Percentiles rank a stretch among this genome's conserved stretches.
Evolutionary conservation across 1,140 invertebrate species (phyloP).

Genomic region (Drosophila lowei): DNA sequence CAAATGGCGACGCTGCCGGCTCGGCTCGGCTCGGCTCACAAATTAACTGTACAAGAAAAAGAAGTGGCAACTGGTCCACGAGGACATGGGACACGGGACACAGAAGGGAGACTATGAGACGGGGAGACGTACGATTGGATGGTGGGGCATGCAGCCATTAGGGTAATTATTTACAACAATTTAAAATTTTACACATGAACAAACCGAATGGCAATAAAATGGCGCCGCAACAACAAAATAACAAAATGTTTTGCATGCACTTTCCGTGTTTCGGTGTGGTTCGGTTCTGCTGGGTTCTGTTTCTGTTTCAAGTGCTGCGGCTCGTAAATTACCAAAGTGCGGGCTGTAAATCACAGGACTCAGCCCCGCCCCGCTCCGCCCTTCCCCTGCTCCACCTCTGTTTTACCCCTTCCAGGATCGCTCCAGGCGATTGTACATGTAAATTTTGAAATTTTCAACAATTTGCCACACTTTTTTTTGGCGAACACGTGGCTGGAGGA

Average conservation of each 20-base stretch:
- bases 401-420: constrained; percentile 31
- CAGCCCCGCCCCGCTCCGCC: constrained; percentile 16
- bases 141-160: constrained; percentile 46
- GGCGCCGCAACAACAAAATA: constrained; percentile 14
- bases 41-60: constrained; percentile 55
- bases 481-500: constrained; percentile 61
- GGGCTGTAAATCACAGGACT: constrained; percentile 64
- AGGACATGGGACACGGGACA: not conserved
- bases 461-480: constrained; percentile 76
- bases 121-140: not conserved
- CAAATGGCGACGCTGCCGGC: constrained; percentile 68
- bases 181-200: constrained; percentile 79
- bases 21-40: constrained; percentile 44
- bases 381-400: not conserved
- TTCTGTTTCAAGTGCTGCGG: constrained; percentile 43
- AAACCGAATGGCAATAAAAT: constrained; percentile 65
- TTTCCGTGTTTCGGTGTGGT: constrained; percentile 43
- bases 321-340: constrained; percentile 72
- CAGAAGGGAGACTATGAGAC: constrained; percentile 20
- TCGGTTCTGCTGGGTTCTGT: constrained; percentile 15
- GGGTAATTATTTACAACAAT: constrained; percentile 81
- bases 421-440: constrained; percentile 54
- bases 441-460: constrained; percentile 73
- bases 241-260: constrained; percentile 71
- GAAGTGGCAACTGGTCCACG: no score